Percentiles rank a stretch among this genome's conserved stretches.
phyloP scores from a whole-genome alignment of 2,113 vertebrate genomes.

The Apodemus speciosus region DNA sequence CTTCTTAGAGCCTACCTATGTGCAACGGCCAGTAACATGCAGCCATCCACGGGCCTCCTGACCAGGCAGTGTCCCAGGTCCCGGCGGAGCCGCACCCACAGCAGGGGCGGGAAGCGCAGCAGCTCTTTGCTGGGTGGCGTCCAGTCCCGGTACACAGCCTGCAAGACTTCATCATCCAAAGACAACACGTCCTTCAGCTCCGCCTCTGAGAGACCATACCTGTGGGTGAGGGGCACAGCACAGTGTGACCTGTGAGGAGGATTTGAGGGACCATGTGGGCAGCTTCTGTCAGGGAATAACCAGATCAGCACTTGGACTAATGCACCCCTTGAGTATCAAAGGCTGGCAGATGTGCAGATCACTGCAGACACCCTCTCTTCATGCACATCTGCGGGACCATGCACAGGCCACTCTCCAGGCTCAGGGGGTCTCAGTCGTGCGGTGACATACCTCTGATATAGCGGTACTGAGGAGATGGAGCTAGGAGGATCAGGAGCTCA shows the following conservation, averaged over 20 bases:
- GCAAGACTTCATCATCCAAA: constrained; percentile 89
- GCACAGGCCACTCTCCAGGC: neutral
- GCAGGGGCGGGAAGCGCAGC: constrained; percentile 86
- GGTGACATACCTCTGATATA: neutral
- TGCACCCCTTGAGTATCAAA: neutral
- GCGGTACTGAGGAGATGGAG: neutral
- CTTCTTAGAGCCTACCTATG: constrained; percentile 81
- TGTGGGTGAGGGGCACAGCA: constrained; percentile 44
- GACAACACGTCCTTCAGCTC: constrained; percentile 91
- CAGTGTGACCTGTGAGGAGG: neutral
- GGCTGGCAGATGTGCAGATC: too few species aligned
- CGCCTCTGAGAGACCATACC: constrained; percentile 87
- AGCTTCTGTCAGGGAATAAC: too few species aligned
- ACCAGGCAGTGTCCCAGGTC: constrained; percentile 85
- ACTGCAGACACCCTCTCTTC: neutral
- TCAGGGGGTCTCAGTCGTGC: neutral
- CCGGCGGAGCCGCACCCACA: constrained; percentile 85
- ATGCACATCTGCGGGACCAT: neutral
- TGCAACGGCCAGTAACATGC: constrained; percentile 80
- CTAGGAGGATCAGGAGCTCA: neutral
- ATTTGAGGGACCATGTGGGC: too few species aligned
- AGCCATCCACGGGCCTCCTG: constrained; percentile 81
- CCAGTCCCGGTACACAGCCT: constrained; percentile 85
- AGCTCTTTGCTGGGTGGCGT: constrained; percentile 84
- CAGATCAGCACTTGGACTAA: neutral